phyloP scores from a whole-genome alignment of 1,140 invertebrate species.

The Drosophila melanogaster region DNA sequence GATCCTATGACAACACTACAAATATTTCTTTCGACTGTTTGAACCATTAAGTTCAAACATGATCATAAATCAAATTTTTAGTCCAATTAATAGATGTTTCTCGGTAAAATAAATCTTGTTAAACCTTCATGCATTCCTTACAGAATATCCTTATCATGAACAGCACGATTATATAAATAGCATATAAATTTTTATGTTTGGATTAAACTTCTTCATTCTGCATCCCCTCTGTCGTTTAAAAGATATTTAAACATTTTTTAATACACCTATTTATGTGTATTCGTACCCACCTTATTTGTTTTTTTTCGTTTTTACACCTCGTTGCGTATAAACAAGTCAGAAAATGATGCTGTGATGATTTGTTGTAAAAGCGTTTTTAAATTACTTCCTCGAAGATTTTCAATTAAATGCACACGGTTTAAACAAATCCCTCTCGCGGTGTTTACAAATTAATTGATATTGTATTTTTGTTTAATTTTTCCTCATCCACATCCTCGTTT shows the following conservation, averaged over 20 bases:
- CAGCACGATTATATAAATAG: constrained; percentile 19
- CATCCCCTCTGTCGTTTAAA: constrained; percentile 4
- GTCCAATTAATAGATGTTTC: background rate
- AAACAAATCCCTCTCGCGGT: constrained; percentile 43
- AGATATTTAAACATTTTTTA: constrained; percentile 19
- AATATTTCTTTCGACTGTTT: background rate
- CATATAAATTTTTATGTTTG: constrained; percentile 31
- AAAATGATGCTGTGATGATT: constrained; percentile 13
- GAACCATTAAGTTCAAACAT: background rate
- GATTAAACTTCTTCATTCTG: constrained; percentile 16
- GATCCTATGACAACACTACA: background rate
- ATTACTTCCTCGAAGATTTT: constrained; percentile 59
- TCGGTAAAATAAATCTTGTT: background rate
- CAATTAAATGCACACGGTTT: constrained; percentile 52
- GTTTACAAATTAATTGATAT: constrained; percentile 58
- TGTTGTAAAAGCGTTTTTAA: constrained; percentile 46
- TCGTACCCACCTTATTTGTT: constrained; percentile 28
- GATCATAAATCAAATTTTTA: background rate
- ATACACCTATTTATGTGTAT: background rate
- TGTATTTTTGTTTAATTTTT: constrained; percentile 55
- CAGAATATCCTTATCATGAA: no score
- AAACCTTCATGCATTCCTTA: no score
- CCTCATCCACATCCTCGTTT: constrained; percentile 5
- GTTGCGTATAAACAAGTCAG: constrained; percentile 29
- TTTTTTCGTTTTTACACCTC: constrained; percentile 17